Base-by-base conservation (phyloP, 2,888 invertebrate genomes). In the Philopedon plagiatum region DNA sequence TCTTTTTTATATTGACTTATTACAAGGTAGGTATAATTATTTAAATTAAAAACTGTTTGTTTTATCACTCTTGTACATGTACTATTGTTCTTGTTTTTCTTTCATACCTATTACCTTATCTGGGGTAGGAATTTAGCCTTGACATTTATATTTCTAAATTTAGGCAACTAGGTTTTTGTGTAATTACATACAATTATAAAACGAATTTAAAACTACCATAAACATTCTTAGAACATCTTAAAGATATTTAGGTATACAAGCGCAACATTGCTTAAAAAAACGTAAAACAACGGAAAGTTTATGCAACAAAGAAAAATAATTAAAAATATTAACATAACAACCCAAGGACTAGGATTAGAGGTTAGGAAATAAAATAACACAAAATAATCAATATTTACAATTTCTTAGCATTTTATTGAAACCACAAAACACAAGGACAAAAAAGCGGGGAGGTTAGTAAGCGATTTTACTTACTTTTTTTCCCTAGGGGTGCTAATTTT, bases 401-500 rank as follows among this genome's bases (percentile, higher is more conserved):
- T 19, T 29, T 11, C n/a, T 18, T 2, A 7, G 5, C 7, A 15
- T 29, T 32, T 46, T 46, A 61, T 63, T 49, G 13, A 13, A 32
- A n/a, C 21, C 29, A 37, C 15, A 37, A 37, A 63, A 54, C 15
- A 39, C 21, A 5, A n/a, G 21, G 2, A 23, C 37, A 51, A 63
- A 51, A 51, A n/a, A 44, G 29, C 18, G 23, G 11, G 41, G 23
- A 15, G 19, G 39, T 37, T 37, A 34, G 18, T 63, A 39, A 51
- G 58, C 41, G 15, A 37, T 63, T 51, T 56, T 65, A 65, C 70
- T 57, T 70, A 70, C 70, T 39, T 64, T 70, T n/a, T 70, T 41
- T 54, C 26, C 60, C 72, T 58, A 60, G 44, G 73, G 73, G 41
- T 69, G 63, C 51, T 60, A 63, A 44, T 34, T 69, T 63, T 46